Base-by-base conservation (phyloP, 1,140 invertebrate species). In the Euwallacea similis region DNA sequence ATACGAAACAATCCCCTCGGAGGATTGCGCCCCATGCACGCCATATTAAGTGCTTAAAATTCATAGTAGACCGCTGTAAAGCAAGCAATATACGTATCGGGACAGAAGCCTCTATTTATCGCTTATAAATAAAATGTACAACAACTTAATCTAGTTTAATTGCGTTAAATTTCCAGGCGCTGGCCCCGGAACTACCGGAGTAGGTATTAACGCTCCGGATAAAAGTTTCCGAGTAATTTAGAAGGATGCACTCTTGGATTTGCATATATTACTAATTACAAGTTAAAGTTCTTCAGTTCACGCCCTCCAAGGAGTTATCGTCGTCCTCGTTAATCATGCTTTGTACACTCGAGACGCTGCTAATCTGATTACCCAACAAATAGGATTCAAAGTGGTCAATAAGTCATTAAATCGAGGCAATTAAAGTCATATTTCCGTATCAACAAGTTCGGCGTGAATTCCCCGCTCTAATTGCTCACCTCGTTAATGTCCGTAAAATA, bases 91-190 rank as follows among this genome's bases (percentile, higher is more conserved):
- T 67, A 67, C 65, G 65, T 67, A 33, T 42, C 53, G 65, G 54
- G 43, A 55, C 55, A 21, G 41, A 16, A n/a, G 41, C 42, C 58
- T 61, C 43, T 60, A 69, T 69, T 69, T 69, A 69, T 69, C 53
- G 66, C 66, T 53, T 69, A 60, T 69, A 69, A 69, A 69, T 69
- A 69, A 69, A 69, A 69, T 50, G 56, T 61, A 61, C 56, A 69
- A 69, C 55, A 68, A 68, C 66, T 59, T 69, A 69, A 69, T 61
- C 66, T 16, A 44, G 58, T 53, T 69, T 69, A 69, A 69, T 69
- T 61, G 56, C 41, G 66, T 43, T 69, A 69, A 53, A 69, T 69
- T 60, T 69, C 58, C 21, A 54, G 58, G 44, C 66, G 55, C 53
- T 8, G 44, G 58, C 65, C n/a, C 42, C 11, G 44, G 33, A 54